Conservation (phyloP, 2,888 invertebrate genomes). For the Zeuzera pyrina region DNA sequence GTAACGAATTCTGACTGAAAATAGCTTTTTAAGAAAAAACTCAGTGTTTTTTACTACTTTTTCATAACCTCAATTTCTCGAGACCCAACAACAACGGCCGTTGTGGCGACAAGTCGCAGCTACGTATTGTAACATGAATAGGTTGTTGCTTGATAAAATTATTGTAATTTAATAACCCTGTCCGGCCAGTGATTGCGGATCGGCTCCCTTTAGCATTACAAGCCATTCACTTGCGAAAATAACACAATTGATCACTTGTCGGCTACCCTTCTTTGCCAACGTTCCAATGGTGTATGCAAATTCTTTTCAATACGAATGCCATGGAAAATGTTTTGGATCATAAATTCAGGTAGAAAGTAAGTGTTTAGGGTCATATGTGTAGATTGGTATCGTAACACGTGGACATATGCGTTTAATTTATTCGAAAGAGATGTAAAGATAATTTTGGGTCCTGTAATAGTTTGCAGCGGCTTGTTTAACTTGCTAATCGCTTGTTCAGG, state of each 20-base stretch:
- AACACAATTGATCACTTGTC: slow-evolving; percentile 66
- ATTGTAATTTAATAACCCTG: slow-evolving; percentile 65
- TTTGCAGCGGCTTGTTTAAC: slow-evolving; percentile 55
- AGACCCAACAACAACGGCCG: too few species aligned
- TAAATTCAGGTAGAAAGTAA: slow-evolving; percentile 26
- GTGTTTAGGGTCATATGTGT: slow-evolving; percentile 18
- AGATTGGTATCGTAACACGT: slow-evolving; percentile 49
- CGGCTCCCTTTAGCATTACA: slow-evolving; percentile 32
- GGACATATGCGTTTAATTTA: slow-evolving; percentile 32
- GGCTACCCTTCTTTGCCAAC: slow-evolving; percentile 35
- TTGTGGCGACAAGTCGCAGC: slow-evolving; percentile 5
- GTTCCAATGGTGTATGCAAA: slow-evolving; percentile 30
- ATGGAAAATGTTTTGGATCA: slow-evolving; percentile 30
- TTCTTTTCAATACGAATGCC: slow-evolving; percentile 20
- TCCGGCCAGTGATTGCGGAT: slow-evolving; percentile 25
- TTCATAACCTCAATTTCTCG: too few species aligned
- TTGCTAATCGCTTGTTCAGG: slow-evolving; percentile 55
- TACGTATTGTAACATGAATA: too few species aligned
- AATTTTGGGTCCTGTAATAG: slow-evolving; percentile 26
- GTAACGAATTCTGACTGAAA: too few species aligned
- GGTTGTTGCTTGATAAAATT: slow-evolving; percentile 36
- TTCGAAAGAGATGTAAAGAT: slow-evolving; percentile 21
- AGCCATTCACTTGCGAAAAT: slow-evolving; percentile 47
- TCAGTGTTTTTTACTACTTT: too few species aligned
- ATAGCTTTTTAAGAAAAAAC: too few species aligned